Base-by-base conservation (phyloP, 2,888 invertebrate species). In the Micropterix aruncella region DNA sequence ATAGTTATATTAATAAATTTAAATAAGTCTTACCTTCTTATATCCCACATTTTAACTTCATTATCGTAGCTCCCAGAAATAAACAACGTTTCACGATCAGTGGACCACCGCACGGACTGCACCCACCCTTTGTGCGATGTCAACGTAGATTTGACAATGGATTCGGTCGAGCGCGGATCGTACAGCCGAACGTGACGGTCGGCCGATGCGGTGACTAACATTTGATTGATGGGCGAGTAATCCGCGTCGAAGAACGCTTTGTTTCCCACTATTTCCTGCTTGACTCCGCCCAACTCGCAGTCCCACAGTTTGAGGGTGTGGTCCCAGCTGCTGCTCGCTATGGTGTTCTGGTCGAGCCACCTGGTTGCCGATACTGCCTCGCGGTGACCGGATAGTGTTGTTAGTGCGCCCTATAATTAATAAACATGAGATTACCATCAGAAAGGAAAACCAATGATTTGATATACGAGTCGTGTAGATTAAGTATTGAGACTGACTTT, bases 251-350 rank as follows among this genome's bases (percentile, higher is more conserved):
- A 84, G 61, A 91, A 91, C 7, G 93, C 88, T 64, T 95, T 95
- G 56, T 90, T 88, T 14, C 91, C 90, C 61, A 27, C 80, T 53
- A 92, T 74, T 62, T 91, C 88, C 38, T 81, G 77, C 60, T 86
- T 89, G 39, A 92, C 78, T 36, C 83, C 85, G 41, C 86, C 88
- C 41, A 87, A 65, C 56, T 89, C 86, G 39, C 88, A 74, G 62
- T 99, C 96, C 97, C 97, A 99, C 5, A 94, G 61, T 60, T 89
- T 85, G 14, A 99, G 70, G 1, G 94, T 87, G 59, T 97, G 95
- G 68, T 99, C 97, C 93, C 93, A 94, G 1, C 95, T 91, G 43
- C 84, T 79, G 0, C 94, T 91, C 5, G 89, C 73, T 2, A 95
- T 67, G 49, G 86, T 85, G 51, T 78, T 73, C 45, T 73, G 73